These are phyloP conservation scores for Holothuria glaberrima DNA, from an alignment of 35 echinoderm and acorn worm genomes.

Conservation along the genomic window DNA sequence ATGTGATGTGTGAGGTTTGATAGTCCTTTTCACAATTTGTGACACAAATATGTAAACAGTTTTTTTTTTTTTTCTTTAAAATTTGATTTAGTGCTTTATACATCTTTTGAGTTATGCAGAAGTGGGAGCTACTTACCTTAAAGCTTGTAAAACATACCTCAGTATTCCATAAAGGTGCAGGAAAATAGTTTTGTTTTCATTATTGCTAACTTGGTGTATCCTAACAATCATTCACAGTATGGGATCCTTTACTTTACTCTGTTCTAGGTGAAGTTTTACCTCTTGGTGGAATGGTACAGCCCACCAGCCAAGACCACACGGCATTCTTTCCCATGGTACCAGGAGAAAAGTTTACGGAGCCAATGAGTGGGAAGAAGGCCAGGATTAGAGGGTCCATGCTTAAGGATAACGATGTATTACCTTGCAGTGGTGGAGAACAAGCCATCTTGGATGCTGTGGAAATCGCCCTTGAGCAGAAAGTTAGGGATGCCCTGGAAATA, in stretches of 20 bases:
- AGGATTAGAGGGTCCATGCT: constrained; percentile 76
- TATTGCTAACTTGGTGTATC: too few relatives aligned
- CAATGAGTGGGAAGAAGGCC: constrained; percentile 75
- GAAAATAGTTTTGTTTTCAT: too few relatives aligned
- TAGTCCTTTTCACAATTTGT: too few relatives aligned
- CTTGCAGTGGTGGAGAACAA: constrained; percentile 86
- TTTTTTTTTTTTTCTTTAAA: too few relatives aligned
- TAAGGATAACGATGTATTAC: constrained; percentile 71
- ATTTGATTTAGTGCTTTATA: too few relatives aligned
- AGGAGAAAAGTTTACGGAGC: constrained; percentile 77
- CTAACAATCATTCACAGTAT: too few relatives aligned
- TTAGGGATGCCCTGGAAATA: constrained; percentile 67
- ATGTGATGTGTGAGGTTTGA: too few relatives aligned
- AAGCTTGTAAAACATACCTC: not conserved
- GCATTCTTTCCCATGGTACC: constrained; percentile 82
- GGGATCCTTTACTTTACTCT: not conserved
- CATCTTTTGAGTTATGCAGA: too few relatives aligned
- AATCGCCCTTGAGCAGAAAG: constrained; percentile 71
- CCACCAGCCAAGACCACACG: constrained; percentile 64
- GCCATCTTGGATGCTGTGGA: constrained; percentile 77
- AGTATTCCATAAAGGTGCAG: too few relatives aligned
- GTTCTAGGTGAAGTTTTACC: constrained; percentile 90
- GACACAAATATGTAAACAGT: too few relatives aligned
- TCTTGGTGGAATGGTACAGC: constrained; percentile 79
- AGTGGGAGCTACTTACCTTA: too few relatives aligned